Evolutionary conservation across 2,888 invertebrate genomes (phyloP), one percentile per base, ranked within the genome.

Genomic region (Chamaedrilus cognettii): DNA sequence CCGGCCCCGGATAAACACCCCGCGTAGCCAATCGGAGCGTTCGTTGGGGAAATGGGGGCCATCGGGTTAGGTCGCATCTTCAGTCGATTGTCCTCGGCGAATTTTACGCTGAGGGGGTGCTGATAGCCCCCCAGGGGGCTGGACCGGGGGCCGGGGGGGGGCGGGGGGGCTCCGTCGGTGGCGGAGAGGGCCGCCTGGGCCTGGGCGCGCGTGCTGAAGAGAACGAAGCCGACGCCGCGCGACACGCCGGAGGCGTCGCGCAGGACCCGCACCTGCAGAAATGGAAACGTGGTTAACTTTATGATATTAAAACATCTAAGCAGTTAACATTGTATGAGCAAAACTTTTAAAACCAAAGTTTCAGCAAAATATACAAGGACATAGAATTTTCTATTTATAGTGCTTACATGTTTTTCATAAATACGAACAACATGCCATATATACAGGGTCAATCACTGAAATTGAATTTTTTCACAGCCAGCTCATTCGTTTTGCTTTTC

Each of bases 211-310:
- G 91, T 91, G 77, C 94, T 92, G 82, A 88, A 96, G 30, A 84
- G 74, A 42, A 84, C 93, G 86, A 96, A 96, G 23, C 94, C 96
- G 63, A 95, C 93, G 58, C 96, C 94, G 76, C 94, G 86, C 11
- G 94, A 93, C 79, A 91, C 87, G 60, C 94, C 93, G 61, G 92
- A 93, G 67, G 90, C 87, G 86, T 94, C 93, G 81, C 96, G 94
- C 76, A 92, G 89, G 49, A 66, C 66, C n/a, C 70, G 58, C 19
- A 26, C 28, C 55, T 52, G 26, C 23, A 52, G 11, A 19, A n/a
- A n/a, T n/a, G n/a, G n/a, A n/a, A n/a, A n/a, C n/a, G n/a, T n/a
- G n/a, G n/a, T n/a, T n/a, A n/a, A n/a, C n/a, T n/a, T n/a, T n/a
- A n/a, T n/a, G n/a, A n/a, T n/a, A n/a, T n/a, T n/a, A n/a, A n/a